Percentiles rank a stretch among this genome's conserved stretches.
Conservation (phyloP, 2,888 invertebrate species). For the Sphaerophoria taeniata region DNA sequence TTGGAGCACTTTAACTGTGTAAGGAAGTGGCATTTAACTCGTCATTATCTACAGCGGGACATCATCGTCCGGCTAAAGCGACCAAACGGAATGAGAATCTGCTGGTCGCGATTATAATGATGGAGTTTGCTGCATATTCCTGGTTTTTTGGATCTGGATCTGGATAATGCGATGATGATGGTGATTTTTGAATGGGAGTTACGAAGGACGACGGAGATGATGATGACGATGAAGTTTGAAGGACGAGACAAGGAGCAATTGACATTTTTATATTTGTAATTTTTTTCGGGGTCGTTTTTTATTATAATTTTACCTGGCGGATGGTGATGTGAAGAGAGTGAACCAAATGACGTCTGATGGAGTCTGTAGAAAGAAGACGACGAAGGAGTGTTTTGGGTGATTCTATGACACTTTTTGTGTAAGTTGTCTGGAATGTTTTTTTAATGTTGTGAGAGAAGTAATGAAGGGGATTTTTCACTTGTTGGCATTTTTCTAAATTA, state of each 20-base stretch:
- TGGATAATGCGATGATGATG: conserved; percentile 16
- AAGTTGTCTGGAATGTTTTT: conserved; percentile 22
- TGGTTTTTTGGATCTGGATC: conserved; percentile 4
- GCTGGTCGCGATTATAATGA: conserved; percentile 3
- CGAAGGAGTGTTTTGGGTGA: conserved; percentile 27
- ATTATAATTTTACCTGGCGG: conserved; percentile 10
- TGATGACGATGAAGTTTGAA: too few relatives aligned
- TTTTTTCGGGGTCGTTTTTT: background rate
- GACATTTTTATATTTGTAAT: conserved; percentile 44
- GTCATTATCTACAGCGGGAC: conserved; percentile 48
- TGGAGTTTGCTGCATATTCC: conserved; percentile 27
- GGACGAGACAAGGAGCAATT: conserved; percentile 48
- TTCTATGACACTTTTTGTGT: conserved; percentile 26
- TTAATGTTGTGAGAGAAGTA: background rate
- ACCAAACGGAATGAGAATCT: background rate
- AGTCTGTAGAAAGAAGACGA: conserved; percentile 4
- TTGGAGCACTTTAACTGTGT: conserved; percentile 61
- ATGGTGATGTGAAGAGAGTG: background rate
- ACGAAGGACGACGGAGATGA: background rate
- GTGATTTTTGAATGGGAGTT: conserved; percentile 4
- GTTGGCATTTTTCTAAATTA: conserved; percentile 8
- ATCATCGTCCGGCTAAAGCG: background rate
- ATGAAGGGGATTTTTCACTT: conserved; percentile 2
- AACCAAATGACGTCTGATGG: conserved; percentile 12
- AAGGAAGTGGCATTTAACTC: conserved; percentile 71